Base-by-base conservation (phyloP, 1,140 invertebrate species). In the Dufourea novaeangliae region DNA sequence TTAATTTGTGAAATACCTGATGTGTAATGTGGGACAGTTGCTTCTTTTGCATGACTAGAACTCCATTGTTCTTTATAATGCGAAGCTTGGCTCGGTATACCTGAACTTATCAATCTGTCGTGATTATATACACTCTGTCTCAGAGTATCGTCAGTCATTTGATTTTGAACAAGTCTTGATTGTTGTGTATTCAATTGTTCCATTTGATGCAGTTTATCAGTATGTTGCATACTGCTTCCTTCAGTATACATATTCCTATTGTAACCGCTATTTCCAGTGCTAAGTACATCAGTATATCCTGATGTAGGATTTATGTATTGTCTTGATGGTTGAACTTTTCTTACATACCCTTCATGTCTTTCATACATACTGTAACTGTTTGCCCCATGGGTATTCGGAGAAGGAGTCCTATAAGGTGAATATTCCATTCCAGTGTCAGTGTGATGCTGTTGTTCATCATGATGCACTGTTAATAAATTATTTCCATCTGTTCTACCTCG, bases 41-140 rank as follows among this genome's bases (percentile, higher is more conserved):
- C 37, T 20, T 81, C 79, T 20, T 62, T 82, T 22, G 32, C 67
- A 32, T 79, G 78, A 57, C 85, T 70, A 17, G 87, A 81, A 17
- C 72, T 83, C 82, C 80, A 83, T 2, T 80, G 72, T 68, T 89
- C 72, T 57, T 88, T 73, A 12, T 86, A 83, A 6, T 81, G 80
- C 29, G 56, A 34, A 12, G 71, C 39, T 32, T 64, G 72, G 0
- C 74, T 62, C 20, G 34, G 50, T 71, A 25, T 56, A 10, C 22
- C 12, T 61, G 69, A 61, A 54, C 62, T 29, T 39, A 37, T 27
- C 2, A 3, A 12, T 4, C 50, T 37, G 14, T 50, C 37, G 22
- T 57, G 56, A 14, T 59, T 70, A 4, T 78, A 56, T 0, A 20
- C 50, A 25, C 8, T 69, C 0, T 46, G 64, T 12, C 61, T 32